These are phyloP conservation scores for Saccostrea glomerata DNA, from an alignment of 1,140 invertebrate species.

Conservation along the genomic window DNA sequence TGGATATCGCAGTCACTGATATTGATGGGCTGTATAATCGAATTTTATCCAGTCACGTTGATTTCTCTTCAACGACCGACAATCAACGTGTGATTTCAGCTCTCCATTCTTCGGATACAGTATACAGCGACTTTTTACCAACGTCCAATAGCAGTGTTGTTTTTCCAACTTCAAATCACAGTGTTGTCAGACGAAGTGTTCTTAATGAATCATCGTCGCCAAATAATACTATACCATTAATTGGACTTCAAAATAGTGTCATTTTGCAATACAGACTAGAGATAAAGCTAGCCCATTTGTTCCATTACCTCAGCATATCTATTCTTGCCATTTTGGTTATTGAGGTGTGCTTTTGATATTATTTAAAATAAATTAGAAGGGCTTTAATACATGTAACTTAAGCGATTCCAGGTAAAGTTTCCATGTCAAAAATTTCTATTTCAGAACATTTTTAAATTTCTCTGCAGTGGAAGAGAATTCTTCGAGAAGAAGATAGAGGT, in stretches of 20 bases:
- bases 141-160: not conserved
- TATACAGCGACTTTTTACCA: not conserved
- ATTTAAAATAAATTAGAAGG: too few species aligned
- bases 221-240: not conserved
- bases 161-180: not conserved
- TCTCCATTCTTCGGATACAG: not conserved
- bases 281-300: constrained; percentile 39
- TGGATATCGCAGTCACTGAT: not conserved
- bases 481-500: constrained; percentile 67
- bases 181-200: not conserved
- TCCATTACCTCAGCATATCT: constrained; percentile 21
- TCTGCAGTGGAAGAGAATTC: constrained; percentile 56
- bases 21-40: not conserved
- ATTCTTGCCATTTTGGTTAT: not conserved
- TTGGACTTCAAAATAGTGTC: not conserved
- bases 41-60: not conserved
- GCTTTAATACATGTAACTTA: too few species aligned
- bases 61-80: not conserved
- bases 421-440: constrained; percentile 4
- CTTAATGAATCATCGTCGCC: not conserved
- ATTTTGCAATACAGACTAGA: constrained; percentile 46
- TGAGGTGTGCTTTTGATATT: not conserved
- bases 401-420: too few species aligned
- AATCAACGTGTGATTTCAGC: not conserved
- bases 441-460: constrained; percentile 57